Conservation (phyloP, 2,888 invertebrate genomes). For the Lissonota sp. region DNA sequence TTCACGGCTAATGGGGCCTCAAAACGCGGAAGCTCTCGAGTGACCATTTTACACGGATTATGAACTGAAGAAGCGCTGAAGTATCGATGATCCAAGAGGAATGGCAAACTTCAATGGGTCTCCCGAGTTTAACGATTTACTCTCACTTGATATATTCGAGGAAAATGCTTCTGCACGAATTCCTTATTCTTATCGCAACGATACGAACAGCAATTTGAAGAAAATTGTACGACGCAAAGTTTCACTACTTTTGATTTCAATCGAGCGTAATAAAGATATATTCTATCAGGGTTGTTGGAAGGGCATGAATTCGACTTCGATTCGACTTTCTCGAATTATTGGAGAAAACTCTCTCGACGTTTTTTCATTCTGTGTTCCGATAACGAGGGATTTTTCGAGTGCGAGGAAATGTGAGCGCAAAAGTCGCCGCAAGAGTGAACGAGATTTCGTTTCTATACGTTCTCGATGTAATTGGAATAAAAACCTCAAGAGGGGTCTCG, state of each 20-base stretch:
- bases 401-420: conserved; percentile 4
- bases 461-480: conserved; percentile 59
- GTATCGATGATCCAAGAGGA: no score
- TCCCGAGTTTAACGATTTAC: no score
- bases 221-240: no score
- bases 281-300: no score
- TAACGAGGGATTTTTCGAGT: conserved; percentile 58
- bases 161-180: no score
- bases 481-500: conserved; percentile 9
- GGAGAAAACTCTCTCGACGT: conserved; percentile 29
- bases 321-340: conserved; percentile 47
- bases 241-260: no score
- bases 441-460: conserved; percentile 14
- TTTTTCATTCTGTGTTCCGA: conserved; percentile 20
- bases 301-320: background rate
- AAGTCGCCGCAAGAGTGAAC: conserved; percentile 4
- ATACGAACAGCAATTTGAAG: no score
- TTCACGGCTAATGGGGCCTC: conserved; percentile 79
- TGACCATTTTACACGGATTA: conserved; percentile 2
- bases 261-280: no score
- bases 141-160: no score
- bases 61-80: no score
- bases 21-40: conserved; percentile 78
- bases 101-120: no score
- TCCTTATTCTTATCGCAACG: no score